Evolutionary conservation across 1,140 invertebrate species (phyloP).

Genomic region (Pteromalus puparum): DNA sequence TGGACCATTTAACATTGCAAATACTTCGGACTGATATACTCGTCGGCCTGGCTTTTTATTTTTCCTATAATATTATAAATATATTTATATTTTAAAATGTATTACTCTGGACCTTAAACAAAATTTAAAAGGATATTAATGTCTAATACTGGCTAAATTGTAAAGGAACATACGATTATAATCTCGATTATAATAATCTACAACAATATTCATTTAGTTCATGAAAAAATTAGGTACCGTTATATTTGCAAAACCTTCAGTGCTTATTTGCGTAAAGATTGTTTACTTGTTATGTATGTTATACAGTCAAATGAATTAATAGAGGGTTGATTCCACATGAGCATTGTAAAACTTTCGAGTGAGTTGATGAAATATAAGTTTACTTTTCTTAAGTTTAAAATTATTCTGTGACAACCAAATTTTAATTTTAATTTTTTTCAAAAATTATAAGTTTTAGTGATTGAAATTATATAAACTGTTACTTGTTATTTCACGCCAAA

Average conservation of each 20-base stretch:
- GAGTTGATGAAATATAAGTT: not conserved
- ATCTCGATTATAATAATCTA: too few species aligned
- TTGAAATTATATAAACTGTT: not conserved
- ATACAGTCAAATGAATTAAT: not conserved
- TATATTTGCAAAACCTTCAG: not conserved
- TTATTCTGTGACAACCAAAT: not conserved
- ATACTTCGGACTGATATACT: conserved; percentile 13
- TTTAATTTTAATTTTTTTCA: not conserved
- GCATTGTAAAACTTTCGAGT: not conserved
- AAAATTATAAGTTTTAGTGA: not conserved
- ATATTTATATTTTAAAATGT: not conserved
- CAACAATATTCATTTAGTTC: too few species aligned
- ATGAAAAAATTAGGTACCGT: too few species aligned
- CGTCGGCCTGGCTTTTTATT: not conserved
- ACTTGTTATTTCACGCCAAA: not conserved
- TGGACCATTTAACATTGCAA: conserved; percentile 25
- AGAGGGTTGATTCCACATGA: not conserved
- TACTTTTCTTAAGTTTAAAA: not conserved
- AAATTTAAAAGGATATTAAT: not conserved
- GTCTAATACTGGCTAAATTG: too few species aligned
- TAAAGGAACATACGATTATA: too few species aligned
- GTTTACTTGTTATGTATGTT: not conserved
- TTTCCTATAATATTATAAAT: not conserved
- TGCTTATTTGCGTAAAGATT: not conserved
- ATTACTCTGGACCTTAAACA: not conserved